Evolutionary conservation across 2,113 vertebrate genomes (phyloP).

Genomic region (Syngnathus scovelli): DNA sequence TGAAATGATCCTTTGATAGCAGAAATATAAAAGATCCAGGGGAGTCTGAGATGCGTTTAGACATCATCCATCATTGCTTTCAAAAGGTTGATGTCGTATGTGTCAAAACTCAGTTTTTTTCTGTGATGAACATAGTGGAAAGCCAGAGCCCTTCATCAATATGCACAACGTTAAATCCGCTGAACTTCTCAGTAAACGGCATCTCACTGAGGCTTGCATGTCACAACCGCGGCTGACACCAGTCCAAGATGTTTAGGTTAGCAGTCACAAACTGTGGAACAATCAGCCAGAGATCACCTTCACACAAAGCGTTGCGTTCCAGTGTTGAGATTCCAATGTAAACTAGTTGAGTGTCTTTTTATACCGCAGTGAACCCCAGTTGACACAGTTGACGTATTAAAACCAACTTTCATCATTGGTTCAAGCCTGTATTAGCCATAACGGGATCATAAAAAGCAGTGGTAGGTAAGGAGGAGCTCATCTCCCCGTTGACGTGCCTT

Average conservation of each 20-base stretch:
- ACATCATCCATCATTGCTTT: constrained; percentile 19
- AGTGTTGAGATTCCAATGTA: background rate
- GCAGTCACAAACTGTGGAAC: background rate
- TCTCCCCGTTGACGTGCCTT: background rate
- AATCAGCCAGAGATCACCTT: background rate
- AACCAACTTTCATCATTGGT: constrained; percentile 2
- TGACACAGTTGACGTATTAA: background rate
- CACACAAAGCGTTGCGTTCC: background rate
- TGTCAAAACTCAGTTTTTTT: constrained; percentile 13
- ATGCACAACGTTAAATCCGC: constrained; percentile 34
- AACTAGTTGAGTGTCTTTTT: background rate
- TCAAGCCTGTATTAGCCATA: constrained; percentile 1
- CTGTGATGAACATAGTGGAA: constrained; percentile 33
- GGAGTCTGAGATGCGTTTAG: constrained; percentile 14
- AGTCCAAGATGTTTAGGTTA: constrained; percentile 8
- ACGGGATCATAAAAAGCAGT: background rate
- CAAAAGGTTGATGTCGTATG: constrained; percentile 7
- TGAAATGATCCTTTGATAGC: constrained; percentile 30
- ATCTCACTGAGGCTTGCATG: constrained; percentile 19
- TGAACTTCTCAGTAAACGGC: constrained; percentile 28
- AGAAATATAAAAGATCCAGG: constrained; percentile 18
- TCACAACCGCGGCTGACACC: constrained; percentile 5
- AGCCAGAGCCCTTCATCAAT: constrained; percentile 40
- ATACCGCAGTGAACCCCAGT: background rate
- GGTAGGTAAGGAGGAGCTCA: background rate